These are phyloP conservation scores for Apeltes quadracus DNA, from an alignment of 2,113 vertebrate species.

Conservation along the genomic window DNA sequence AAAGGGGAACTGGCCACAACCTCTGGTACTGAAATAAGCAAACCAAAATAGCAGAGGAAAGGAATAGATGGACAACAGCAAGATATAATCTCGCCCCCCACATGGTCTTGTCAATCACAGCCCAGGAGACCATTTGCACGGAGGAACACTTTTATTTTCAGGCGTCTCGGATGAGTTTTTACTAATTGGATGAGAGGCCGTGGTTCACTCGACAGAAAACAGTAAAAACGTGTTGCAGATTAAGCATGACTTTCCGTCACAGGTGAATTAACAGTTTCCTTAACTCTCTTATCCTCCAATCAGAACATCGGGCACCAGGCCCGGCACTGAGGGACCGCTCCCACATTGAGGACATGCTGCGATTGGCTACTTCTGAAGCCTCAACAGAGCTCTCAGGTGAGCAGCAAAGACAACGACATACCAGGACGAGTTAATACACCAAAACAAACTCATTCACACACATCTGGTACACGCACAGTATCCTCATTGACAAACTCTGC, in stretches of 20 bases:
- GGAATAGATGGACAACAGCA: conserved; percentile 44
- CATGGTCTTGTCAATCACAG: conserved; percentile 48
- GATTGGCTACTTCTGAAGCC: conserved; percentile 83
- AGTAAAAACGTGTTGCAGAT: background rate
- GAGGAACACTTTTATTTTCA: background rate
- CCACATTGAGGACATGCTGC: conserved; percentile 91
- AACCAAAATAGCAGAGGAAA: conserved; percentile 69
- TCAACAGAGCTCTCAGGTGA: conserved; percentile 87
- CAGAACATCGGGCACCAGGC: conserved; percentile 71
- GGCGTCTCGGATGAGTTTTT: background rate
- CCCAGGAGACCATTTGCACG: conserved; percentile 14
- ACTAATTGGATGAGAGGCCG: background rate
- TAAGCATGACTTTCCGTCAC: background rate
- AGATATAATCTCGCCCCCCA: conserved; percentile 54
- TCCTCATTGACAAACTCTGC: background rate
- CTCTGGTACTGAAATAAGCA: conserved; percentile 68
- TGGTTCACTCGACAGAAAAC: background rate
- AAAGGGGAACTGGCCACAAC: conserved; percentile 67
- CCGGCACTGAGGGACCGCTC: conserved; percentile 83
- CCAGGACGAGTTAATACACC: background rate
- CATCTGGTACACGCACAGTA: background rate
- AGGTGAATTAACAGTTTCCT: conserved; percentile 6
- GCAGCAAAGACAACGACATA: background rate
- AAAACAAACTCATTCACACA: background rate
- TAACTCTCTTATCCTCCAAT: conserved; percentile 7